Evolutionary conservation across 2,113 vertebrate genomes (phyloP), one percentile per base, ranked within the genome.

Genomic region (Micromys minutus): DNA sequence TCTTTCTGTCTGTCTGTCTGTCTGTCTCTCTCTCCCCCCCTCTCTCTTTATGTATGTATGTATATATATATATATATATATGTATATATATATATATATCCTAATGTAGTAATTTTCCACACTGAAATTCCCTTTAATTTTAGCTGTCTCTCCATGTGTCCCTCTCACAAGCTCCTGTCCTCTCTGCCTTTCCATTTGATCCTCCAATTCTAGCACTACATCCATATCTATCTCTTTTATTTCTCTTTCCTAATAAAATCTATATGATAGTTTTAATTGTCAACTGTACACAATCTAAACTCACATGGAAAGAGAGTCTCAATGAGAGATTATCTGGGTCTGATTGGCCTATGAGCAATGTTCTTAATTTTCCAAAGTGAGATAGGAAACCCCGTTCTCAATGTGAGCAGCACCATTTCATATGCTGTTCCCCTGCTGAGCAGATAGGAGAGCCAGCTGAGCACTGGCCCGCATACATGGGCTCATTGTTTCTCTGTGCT

Each of bases 1-100:
- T 7, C 16, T n/a, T 0, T 36, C 2, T n/a, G 2, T 69, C 2
- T 69, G 2, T 36, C n/a, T n/a, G n/a, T n/a, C n/a, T n/a, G n/a
- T n/a, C n/a, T n/a, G n/a, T n/a, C n/a, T n/a, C n/a, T n/a, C n/a
- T n/a, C n/a, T n/a, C n/a, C n/a, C n/a, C n/a, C n/a, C n/a, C n/a
- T n/a, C n/a, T n/a, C n/a, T n/a, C n/a, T n/a, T n/a, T n/a, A n/a
- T n/a, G n/a, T n/a, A n/a, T n/a, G n/a, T n/a, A n/a, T n/a, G n/a
- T n/a, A n/a, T n/a, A n/a, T n/a, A n/a, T n/a, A 61, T 55, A 16
- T 13, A 55, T 3, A 55, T 55, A 55, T 13, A 55, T 16, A 16
- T 16, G 16, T 13, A 55, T 16, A 55, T 55, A 16, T 13, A 55
- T 16, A 55, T 55, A 59, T 19, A 59, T 21, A 21, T 59, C n/a